Evolutionary conservation across 92 coral and sea anemone species (phyloP), one percentile per base, ranked within the genome.

Genomic region (Umimayanthus chanpuru): DNA sequence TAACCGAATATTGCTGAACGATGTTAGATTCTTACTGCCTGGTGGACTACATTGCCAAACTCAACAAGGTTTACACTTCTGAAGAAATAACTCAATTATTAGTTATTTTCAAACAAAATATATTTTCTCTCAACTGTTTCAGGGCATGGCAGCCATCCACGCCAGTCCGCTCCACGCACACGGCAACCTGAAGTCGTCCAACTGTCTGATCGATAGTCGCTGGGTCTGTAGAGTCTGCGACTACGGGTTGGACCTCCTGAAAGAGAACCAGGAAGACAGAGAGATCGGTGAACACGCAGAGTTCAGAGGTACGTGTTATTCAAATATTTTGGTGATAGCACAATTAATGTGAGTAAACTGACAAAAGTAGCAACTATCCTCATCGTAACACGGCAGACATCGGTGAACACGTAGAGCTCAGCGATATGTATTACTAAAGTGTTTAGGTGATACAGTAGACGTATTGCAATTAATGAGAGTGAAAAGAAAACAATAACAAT

Each of bases 121-220:
- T 47, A 41, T 16, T 75, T 23, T 75, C 11, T n/a, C 23, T 73
- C 39, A 4, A 65, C 39, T 64, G 23, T 49, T 16, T 20, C 39
- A 94, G 98, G 98, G 98, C 29, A 94, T 94, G 98, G 81, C 89
- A 41, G 94, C 98, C 56, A 71, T 94, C 23, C 98, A 94, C 47
- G 89, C 90, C 56, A 94, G 98, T 74, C 92, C 94, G 12, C 85
- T 94, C 8, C 77, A 87, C 6, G 89, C 94, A 29, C 98, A 94
- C 86, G 98, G 98, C 39, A 85, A 79, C 89, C 90, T 94, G 20
- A 93, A 89, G 64, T 94, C 98, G 58, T 91, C 98, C 21, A 94
- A 93, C 66, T 94, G 98, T 68, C 81, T 93, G 92, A 94, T 94
- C 86, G 98, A 94, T 89, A 90, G 94, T 86, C 96, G 96, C 55